A percentile compares a stretch with the other conserved stretches of the same genome.
phyloP scores from a whole-genome alignment of 2,113 vertebrate genomes.

The Drymodes brunneopygia region DNA sequence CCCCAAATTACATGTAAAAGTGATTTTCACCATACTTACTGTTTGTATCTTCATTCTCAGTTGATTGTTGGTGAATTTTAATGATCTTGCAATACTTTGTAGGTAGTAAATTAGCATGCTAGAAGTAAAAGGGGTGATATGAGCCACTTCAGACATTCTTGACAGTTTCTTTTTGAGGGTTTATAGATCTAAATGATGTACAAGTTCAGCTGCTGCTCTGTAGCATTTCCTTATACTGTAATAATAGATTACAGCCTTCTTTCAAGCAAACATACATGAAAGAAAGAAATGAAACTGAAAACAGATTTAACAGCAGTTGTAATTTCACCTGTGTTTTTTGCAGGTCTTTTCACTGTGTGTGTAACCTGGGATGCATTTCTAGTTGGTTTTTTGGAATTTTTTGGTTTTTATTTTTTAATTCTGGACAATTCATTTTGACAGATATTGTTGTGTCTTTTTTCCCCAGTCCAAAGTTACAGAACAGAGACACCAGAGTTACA shows the following conservation, averaged over 20 bases:
- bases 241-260: neutral
- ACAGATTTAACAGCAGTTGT: neutral
- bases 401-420: neutral
- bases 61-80: conserved; percentile 96
- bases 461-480: neutral
- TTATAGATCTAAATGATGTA: neutral
- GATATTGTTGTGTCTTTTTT: neutral
- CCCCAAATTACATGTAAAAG: neutral
- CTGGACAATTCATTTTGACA: neutral
- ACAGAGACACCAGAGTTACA: neutral
- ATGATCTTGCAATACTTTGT: conserved; percentile 92
- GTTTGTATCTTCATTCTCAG: conserved; percentile 92
- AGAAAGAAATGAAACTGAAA: neutral
- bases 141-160: neutral
- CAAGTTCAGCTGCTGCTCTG: neutral
- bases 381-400: neutral
- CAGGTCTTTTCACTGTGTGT: neutral
- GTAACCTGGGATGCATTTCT: neutral
- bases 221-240: neutral
- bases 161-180: neutral
- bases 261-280: neutral
- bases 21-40: conserved; percentile 69
- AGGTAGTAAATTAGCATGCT: conserved; percentile 99
- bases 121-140: conserved; percentile 37
- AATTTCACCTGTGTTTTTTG: neutral